Evolutionary conservation across 1,140 invertebrate species (phyloP).

Genomic region (Thaumatotibia leucotreta): DNA sequence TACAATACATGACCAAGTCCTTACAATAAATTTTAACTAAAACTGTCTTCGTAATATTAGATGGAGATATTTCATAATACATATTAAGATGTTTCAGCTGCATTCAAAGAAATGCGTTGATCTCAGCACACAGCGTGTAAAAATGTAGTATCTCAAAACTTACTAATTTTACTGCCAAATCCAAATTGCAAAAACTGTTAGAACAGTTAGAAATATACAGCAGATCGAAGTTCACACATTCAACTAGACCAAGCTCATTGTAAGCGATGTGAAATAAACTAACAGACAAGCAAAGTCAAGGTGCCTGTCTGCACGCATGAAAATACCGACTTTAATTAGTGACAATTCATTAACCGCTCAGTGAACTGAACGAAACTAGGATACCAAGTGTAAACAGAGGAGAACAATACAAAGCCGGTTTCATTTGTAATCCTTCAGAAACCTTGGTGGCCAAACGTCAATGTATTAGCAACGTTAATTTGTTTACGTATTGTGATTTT

Average conservation of each 20-base stretch:
- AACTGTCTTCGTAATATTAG: too few species aligned
- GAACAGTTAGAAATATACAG: background rate
- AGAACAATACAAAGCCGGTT: background rate
- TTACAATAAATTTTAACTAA: too few species aligned
- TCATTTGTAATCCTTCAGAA: background rate
- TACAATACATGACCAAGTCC: background rate
- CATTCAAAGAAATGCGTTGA: too few species aligned
- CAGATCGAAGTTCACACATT: constrained; percentile 2
- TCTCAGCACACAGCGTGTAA: background rate
- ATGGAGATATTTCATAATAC: too few species aligned
- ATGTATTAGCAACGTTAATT: background rate
- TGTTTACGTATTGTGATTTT: background rate
- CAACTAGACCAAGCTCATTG: constrained; percentile 3
- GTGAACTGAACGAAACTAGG: background rate
- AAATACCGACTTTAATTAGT: constrained; percentile 10
- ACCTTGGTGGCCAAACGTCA: background rate
- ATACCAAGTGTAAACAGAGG: background rate
- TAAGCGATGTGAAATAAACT: constrained; percentile 4
- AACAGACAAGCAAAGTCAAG: constrained; percentile 1
- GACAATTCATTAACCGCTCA: background rate
- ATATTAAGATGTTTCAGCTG: too few species aligned
- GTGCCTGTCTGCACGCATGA: constrained; percentile 4
- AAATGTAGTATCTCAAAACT: background rate
- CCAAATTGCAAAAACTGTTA: background rate
- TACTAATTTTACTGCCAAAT: background rate